These are phyloP conservation scores for Cabera pusaria DNA, from an alignment of 2,888 invertebrate genomes.

Conservation along the genomic window DNA sequence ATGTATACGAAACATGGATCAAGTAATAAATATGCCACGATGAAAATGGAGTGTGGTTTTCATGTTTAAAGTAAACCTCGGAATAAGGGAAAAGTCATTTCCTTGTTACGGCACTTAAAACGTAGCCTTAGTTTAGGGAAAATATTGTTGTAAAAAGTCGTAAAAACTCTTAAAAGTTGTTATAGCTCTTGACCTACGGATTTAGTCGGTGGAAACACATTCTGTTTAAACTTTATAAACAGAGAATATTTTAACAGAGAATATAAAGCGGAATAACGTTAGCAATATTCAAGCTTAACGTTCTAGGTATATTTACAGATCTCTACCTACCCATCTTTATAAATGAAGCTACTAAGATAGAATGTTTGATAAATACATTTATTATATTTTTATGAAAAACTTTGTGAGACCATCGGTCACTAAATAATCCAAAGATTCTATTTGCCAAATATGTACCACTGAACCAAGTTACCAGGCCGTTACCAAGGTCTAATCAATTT, in stretches of 20 bases:
- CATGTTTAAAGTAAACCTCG: constrained; percentile 6
- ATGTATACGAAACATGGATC: constrained; percentile 13
- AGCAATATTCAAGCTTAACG: too few species aligned
- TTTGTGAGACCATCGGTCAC: too few species aligned
- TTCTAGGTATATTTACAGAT: too few species aligned
- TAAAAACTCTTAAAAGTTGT: constrained; percentile 26
- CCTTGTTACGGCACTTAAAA: constrained; percentile 16
- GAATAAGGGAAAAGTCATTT: constrained; percentile 19
- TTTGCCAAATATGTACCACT: too few species aligned
- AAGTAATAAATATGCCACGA: constrained; percentile 15
- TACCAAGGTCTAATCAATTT: too few species aligned
- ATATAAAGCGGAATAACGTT: too few species aligned
- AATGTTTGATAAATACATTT: too few species aligned
- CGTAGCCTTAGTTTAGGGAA: constrained; percentile 10
- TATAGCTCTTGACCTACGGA: constrained; percentile 15
- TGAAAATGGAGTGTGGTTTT: constrained; percentile 7
- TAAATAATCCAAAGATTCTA: too few species aligned
- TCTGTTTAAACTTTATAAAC: constrained; percentile 1
- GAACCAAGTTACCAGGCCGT: too few species aligned
- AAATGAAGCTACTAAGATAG: too few species aligned
- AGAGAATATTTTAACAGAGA: not conserved
- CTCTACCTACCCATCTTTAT: too few species aligned
- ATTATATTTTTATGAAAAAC: too few species aligned
- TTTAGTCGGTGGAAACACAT: constrained; percentile 2
- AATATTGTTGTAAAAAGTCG: constrained; percentile 25